Base-by-base conservation (phyloP, 2,113 vertebrate genomes). In the Herpetotheres cachinnans region DNA sequence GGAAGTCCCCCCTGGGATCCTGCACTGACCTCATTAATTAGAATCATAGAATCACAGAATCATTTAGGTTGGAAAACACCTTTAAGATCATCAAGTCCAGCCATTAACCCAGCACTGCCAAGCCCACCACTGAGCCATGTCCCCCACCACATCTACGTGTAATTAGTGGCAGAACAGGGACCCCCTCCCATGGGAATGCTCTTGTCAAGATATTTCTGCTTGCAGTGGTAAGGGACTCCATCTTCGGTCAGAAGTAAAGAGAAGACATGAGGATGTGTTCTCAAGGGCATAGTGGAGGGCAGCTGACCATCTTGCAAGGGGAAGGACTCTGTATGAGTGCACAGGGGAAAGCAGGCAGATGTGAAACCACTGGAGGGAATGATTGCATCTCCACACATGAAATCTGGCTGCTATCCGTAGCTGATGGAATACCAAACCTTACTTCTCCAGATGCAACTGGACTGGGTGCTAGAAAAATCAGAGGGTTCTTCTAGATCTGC, bases 131-230 rank as follows among this genome's bases (percentile, higher is more conserved):
- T 2, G 5, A 17, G 25, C 29, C 9, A 1, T 3, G 6, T 22
- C 32, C 38, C 25, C 34, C 9, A 16, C 29, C 70, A 29, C 8
- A 26, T 17, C 20, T 16, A 6, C 10, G 0, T 1, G 18, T 12
- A 65, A 30, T 13, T 16, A 5, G 42, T 4, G 21, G 10, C 27
- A 27, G 55, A 11, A 29, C 16, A 38, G n/a, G 21, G 50, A 61
- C 6, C 10, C 1, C 78, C 0, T 82, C 32, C 74, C 21, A 0
- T 21, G 46, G 59, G 49, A 86, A 36, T 46, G 25, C 6, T 73
- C 27, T 30, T 3, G 3, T 11, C 42, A 26, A 58, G 42, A 18
- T 54, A 10, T 16, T 29, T 14, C 19, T 52, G 32, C 44, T 82
- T 3, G 0, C 7, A 17, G 30, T 7, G 22, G 42, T 56, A 29